These are phyloP conservation scores for Phodopus roborovskii DNA, from an alignment of 2,113 vertebrate species.

Conservation along the genomic window DNA sequence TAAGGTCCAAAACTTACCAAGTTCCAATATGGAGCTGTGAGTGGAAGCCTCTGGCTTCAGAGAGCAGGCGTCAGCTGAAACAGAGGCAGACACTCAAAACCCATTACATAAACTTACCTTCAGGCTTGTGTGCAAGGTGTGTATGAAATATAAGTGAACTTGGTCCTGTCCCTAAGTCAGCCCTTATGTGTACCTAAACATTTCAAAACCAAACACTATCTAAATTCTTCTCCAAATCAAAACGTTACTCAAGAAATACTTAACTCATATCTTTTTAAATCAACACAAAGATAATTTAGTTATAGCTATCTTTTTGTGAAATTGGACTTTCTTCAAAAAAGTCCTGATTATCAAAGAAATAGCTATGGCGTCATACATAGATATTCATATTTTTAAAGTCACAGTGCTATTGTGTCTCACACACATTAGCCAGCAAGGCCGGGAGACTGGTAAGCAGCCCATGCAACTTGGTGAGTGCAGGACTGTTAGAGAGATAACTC, in stretches of 20 bases:
- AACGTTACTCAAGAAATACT: background rate
- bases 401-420: background rate
- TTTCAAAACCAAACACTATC: background rate
- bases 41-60: background rate
- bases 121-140: background rate
- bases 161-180: background rate
- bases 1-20: background rate
- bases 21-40: background rate
- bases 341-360: background rate
- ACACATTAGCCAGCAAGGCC: background rate
- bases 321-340: slow-evolving; percentile 43
- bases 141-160: background rate
- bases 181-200: background rate
- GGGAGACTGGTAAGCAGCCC: background rate
- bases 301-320: background rate
- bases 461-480: background rate
- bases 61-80: background rate
- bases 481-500: background rate
- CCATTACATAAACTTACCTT: background rate
- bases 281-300: background rate
- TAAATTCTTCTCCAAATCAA: background rate
- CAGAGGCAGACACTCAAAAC: background rate
- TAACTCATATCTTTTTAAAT: background rate
- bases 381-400: background rate
- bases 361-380: background rate